These are phyloP conservation scores for Drosophila tani DNA, from an alignment of 1,140 invertebrate genomes.

Conservation along the genomic window DNA sequence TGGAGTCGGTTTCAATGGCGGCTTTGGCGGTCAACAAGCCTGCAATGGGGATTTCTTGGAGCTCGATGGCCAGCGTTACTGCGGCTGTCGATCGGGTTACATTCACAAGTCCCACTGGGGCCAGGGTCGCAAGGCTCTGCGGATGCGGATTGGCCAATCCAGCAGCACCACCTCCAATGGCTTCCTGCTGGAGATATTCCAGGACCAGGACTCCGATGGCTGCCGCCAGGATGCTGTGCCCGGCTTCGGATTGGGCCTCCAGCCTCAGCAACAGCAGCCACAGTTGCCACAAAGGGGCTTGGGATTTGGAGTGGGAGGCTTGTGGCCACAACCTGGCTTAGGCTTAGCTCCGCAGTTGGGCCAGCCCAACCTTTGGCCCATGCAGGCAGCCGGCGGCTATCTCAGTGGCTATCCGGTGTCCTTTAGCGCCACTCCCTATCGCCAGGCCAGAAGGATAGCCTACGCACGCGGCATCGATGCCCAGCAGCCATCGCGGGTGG, in stretches of 20 bases:
- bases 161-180: constrained; percentile 81
- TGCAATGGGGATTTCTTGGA: constrained; percentile 86
- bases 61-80: constrained; percentile 86
- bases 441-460: constrained; percentile 55
- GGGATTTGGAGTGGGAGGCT: neutral
- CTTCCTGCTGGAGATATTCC: constrained; percentile 86
- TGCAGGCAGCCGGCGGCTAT: constrained; percentile 14
- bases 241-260: constrained; percentile 33
- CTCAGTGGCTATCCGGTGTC: constrained; percentile 46
- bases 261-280: constrained; percentile 13
- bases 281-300: constrained; percentile 20
- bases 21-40: neutral
- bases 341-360: constrained; percentile 23
- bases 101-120: constrained; percentile 81
- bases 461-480: constrained; percentile 62
- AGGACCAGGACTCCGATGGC: constrained; percentile 86
- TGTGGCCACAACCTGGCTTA: constrained; percentile 8
- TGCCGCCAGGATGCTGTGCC: constrained; percentile 30
- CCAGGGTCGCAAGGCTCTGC: constrained; percentile 77
- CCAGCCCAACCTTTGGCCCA: constrained; percentile 32
- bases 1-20: neutral
- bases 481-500: constrained; percentile 63
- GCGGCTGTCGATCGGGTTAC: constrained; percentile 86
- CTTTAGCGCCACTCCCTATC: constrained; percentile 57
- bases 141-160: constrained; percentile 73